These are phyloP conservation scores for Synergus gifuensis DNA, from an alignment of 2,888 invertebrate genomes.

Conservation along the genomic window DNA sequence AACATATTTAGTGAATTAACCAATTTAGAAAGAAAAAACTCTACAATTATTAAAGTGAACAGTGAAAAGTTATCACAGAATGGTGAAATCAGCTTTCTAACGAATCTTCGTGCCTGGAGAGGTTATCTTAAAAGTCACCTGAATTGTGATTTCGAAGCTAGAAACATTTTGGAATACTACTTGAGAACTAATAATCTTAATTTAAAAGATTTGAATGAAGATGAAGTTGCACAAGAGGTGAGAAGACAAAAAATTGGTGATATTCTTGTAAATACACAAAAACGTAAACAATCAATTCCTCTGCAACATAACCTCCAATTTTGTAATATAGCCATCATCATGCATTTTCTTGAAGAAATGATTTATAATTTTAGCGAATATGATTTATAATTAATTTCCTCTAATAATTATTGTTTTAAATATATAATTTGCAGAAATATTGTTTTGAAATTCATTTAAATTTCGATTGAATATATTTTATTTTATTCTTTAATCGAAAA, in stretches of 20 bases:
- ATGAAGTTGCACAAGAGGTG: slow-evolving; percentile 63
- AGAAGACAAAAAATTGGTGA: slow-evolving; percentile 41
- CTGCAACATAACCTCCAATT: slow-evolving; percentile 7
- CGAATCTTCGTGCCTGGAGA: slow-evolving; percentile 81
- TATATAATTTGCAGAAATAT: no score
- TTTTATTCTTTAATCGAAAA: no score
- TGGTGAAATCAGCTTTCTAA: slow-evolving; percentile 85
- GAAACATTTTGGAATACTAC: slow-evolving; percentile 69
- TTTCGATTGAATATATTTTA: no score
- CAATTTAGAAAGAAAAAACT: background rate
- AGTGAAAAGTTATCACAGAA: slow-evolving; percentile 79
- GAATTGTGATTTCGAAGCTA: slow-evolving; percentile 48
- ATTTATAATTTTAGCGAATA: no score
- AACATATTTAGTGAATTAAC: slow-evolving; percentile 29
- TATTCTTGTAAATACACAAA: background rate
- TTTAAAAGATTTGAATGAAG: slow-evolving; percentile 46
- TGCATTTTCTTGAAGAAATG: no score
- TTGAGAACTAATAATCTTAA: slow-evolving; percentile 52
- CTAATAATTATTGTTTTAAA: background rate
- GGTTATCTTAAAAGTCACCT: slow-evolving; percentile 67
- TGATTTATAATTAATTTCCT: background rate
- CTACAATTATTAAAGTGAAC: slow-evolving; percentile 80
- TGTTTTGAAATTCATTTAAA: no score
- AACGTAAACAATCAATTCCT: background rate
- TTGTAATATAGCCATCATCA: background rate